phyloP scores from a whole-genome alignment of 1,140 invertebrate genomes.

The Muscidifurax raptorellus region DNA sequence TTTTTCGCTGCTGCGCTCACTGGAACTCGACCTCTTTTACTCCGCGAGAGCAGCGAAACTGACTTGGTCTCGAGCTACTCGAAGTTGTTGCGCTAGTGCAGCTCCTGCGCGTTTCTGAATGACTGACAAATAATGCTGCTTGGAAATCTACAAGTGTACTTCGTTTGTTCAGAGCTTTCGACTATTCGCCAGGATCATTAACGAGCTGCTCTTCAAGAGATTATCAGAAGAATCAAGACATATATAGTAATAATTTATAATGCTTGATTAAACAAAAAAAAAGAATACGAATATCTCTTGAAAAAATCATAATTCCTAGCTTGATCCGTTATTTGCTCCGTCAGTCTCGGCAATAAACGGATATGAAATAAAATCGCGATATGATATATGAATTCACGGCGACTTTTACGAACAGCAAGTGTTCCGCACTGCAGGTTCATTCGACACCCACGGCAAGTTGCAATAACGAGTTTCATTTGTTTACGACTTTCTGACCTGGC shows the following conservation, averaged over 20 bases:
- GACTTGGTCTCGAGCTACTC: not conserved
- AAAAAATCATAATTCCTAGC: too few species aligned
- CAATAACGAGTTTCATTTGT: too few species aligned
- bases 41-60: not conserved
- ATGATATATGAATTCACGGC: not conserved
- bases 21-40: conserved; percentile 18
- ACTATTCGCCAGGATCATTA: not conserved
- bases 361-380: not conserved
- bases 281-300: too few species aligned
- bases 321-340: too few species aligned
- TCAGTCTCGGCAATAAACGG: too few species aligned
- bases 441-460: too few species aligned
- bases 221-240: too few species aligned
- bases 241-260: too few species aligned
- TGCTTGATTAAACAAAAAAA: too few species aligned
- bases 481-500: too few species aligned
- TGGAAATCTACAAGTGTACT: not conserved
- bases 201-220: too few species aligned
- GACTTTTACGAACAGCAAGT: not conserved
- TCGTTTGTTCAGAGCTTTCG: not conserved
- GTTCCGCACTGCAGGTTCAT: too few species aligned
- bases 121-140: not conserved
- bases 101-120: not conserved
- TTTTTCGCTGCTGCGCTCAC: conserved; percentile 15
- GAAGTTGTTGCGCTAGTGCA: not conserved